Percentiles rank a stretch among this genome's conserved stretches.
phyloP scores from a whole-genome alignment of 2,888 invertebrate species.

The Diadegma fenestrale region DNA sequence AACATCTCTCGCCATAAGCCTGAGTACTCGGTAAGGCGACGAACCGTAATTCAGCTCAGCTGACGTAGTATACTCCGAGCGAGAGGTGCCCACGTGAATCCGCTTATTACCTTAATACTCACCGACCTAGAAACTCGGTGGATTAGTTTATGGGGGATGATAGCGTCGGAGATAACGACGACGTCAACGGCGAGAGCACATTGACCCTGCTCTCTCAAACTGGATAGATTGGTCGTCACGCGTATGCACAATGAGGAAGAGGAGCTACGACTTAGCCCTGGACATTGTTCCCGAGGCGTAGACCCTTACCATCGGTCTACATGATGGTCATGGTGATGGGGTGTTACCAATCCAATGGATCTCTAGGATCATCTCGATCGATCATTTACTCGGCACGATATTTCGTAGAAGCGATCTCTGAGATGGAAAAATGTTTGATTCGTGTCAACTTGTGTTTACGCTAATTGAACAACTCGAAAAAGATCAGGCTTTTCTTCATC shows the following conservation, averaged over 20 bases:
- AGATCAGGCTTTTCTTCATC: not conserved
- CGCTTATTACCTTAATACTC: conserved; percentile 55
- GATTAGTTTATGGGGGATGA: conserved; percentile 30
- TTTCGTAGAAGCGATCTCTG: not conserved
- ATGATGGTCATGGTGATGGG: conserved; percentile 24
- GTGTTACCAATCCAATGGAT: conserved; percentile 10
- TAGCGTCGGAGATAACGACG: conserved; percentile 31
- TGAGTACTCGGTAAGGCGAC: not conserved
- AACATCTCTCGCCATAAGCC: conserved; percentile 5
- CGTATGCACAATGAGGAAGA: conserved; percentile 41
- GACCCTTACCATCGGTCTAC: conserved; percentile 17
- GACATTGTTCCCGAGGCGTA: conserved; percentile 43
- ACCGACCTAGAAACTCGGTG: conserved; percentile 8
- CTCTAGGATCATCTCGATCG: conserved; percentile 13
- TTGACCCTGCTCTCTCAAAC: conserved; percentile 54
- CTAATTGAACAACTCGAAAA: conserved; percentile 19
- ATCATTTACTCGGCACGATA: not conserved
- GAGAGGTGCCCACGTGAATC: conserved; percentile 37
- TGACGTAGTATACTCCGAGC: conserved; percentile 11
- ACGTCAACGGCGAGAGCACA: conserved; percentile 42
- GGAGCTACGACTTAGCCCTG: conserved; percentile 42
- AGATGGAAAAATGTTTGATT: not conserved
- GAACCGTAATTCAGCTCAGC: conserved; percentile 2
- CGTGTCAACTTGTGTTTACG: conserved; percentile 5
- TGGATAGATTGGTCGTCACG: conserved; percentile 61